Conservation (phyloP, 2,797 vertebrate genomes). For the Euthynnus affinis region DNA sequence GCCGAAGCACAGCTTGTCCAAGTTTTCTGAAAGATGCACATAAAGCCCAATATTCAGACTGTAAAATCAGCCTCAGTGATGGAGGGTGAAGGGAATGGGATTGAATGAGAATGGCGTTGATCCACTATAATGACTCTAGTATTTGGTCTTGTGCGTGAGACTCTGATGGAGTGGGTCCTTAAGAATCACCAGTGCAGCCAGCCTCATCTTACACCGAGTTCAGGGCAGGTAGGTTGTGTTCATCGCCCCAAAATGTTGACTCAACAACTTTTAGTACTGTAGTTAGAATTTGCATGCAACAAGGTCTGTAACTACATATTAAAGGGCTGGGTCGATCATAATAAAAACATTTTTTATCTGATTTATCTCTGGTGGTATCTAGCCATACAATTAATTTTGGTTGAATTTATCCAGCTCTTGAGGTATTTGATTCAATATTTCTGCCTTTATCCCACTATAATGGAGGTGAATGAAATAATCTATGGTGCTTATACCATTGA, state of each 20-base stretch:
- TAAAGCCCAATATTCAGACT: not conserved
- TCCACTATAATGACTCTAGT: constrained; percentile 44
- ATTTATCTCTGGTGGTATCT: not conserved
- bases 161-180: constrained; percentile 78
- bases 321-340: not conserved
- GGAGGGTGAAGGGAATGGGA: not conserved
- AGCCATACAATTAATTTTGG: not conserved
- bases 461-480: too few species aligned
- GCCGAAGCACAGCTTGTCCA: not conserved
- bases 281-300: constrained; percentile 1
- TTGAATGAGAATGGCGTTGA: constrained; percentile 6
- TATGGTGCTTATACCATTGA: too few species aligned
- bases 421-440: too few species aligned
- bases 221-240: constrained; percentile 50
- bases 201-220: constrained; percentile 66
- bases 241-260: constrained; percentile 47
- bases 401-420: not conserved
- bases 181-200: constrained; percentile 72
- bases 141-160: constrained; percentile 55
- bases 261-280: constrained; percentile 25
- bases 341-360: too few species aligned
- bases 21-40: constrained; percentile 1
- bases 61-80: not conserved
- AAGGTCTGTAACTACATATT: not conserved
- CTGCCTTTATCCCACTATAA: too few species aligned